Percentiles rank a stretch among this genome's conserved stretches.
These are phyloP conservation scores for Pangasius larnaudii DNA, from an alignment of 2,797 vertebrate genomes.

Conservation along the genomic window DNA sequence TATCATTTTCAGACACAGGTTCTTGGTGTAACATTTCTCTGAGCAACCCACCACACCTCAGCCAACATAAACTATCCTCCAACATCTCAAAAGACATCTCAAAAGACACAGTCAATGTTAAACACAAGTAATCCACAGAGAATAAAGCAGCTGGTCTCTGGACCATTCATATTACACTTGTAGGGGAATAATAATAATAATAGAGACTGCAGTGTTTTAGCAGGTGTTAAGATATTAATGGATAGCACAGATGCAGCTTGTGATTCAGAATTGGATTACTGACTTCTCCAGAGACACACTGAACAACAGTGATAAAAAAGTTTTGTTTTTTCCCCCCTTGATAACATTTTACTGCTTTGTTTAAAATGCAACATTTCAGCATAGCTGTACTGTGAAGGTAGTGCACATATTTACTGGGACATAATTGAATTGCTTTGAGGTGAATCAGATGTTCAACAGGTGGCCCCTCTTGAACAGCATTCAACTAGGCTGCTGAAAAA, in stretches of 20 bases:
- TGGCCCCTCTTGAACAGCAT: constrained; percentile 26
- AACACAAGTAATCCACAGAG: constrained; percentile 5
- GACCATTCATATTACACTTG: constrained; percentile 31
- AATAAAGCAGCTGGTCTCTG: constrained; percentile 21
- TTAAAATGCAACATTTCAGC: neutral
- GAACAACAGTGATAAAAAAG: neutral
- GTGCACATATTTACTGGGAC: neutral
- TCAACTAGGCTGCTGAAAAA: constrained; percentile 45
- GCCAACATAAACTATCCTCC: constrained; percentile 50
- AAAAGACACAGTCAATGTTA: constrained; percentile 33
- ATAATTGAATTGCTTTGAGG: constrained; percentile 24
- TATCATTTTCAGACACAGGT: constrained; percentile 56
- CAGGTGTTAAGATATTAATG: constrained; percentile 40
- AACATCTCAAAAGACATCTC: constrained; percentile 29
- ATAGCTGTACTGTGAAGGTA: neutral
- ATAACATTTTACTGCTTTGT: constrained; percentile 11
- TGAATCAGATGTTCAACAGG: constrained; percentile 43
- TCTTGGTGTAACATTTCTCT: constrained; percentile 39
- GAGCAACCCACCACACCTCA: constrained; percentile 34
- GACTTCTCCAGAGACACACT: neutral
- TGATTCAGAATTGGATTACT: constrained; percentile 4
- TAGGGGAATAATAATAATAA: constrained; percentile 15
- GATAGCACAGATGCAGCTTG: neutral
- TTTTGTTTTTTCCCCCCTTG: neutral
- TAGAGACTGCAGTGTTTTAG: constrained; percentile 16